Base-by-base conservation (phyloP, 2,797 vertebrate genomes). In the Hipposideros larvatus region DNA sequence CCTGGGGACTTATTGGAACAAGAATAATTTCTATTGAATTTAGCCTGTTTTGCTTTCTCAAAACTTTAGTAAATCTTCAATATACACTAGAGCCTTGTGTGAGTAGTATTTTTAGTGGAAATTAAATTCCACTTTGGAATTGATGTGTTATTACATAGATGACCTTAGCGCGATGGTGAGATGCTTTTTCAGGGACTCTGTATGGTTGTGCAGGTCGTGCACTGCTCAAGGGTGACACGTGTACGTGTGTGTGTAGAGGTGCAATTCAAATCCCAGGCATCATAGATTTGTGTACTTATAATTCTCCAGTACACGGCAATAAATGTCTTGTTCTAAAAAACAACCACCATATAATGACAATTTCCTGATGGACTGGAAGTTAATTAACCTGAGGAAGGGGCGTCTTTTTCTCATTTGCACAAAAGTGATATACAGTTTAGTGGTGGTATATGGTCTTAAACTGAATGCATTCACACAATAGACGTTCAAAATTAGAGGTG, bases 11-110 rank as follows among this genome's bases (percentile, higher is more conserved):
- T 28, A 7, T 0, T 5, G 7, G 18, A 87, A 41, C 0, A 34
- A 48, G 41, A 68, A 24, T 85, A 63, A 78, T 92, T 48, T 24
- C 46, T 70, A 22, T n/a, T 61, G 26, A 74, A 88, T 83, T 86
- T 55, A 96, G 24, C 11, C 65, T 37, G 11, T 51, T 94, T 77
- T 87, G 18, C 65, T 83, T 92, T 91, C 73, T 63, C 18, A 86
- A 70, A 79, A 53, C 75, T 79, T 82, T 14, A 66, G 9, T 34
- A 65, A 96, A 85, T 37, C 55, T 51, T 85, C 43, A 59, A 11
- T 46, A 8, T 1, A 66, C 7, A 89, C 16, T 13, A 87, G 41
- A 91, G 21, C 19, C 19, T 37, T 26, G 1, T 1, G 7, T 34
- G 53, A 92, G 16, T 26, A 31, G 5, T 22, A 14, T 51, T 83